Evolutionary conservation across 2,888 invertebrate genomes (phyloP).

Genomic region (Sipha maydis): DNA sequence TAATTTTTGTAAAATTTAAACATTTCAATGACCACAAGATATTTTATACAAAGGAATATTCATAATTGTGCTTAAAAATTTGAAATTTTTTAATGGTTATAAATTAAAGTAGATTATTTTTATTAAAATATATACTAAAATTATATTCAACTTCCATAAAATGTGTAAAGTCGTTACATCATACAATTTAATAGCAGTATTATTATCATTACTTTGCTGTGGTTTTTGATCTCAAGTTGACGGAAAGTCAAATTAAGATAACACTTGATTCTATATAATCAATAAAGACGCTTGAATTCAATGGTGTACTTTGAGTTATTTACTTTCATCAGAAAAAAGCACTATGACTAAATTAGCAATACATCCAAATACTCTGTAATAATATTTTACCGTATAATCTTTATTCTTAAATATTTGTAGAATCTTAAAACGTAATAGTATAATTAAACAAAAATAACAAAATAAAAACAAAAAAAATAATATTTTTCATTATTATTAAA

Average conservation of each 20-base stretch:
- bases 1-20: no score
- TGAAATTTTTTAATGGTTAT: no score
- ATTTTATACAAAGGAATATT: no score
- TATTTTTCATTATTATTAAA: constrained; percentile 33
- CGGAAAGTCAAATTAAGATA: not conserved
- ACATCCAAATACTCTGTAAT: not conserved
- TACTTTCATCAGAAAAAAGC: not conserved
- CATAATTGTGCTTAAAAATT: no score
- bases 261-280: not conserved
- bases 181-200: no score
- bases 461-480: constrained; percentile 13
- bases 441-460: constrained; percentile 48
- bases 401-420: constrained; percentile 11
- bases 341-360: not conserved
- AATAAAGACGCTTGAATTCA: not conserved
- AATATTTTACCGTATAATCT: not conserved
- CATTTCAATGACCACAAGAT: no score
- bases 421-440: constrained; percentile 36
- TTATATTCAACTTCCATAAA: no score
- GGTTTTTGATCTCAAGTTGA: not conserved
- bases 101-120: no score
- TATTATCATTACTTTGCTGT: not conserved
- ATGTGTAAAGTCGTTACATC: no score
- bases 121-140: no score
- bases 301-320: not conserved